phyloP scores from a whole-genome alignment of 2,888 invertebrate species.

The Lasioglossum marginatum region DNA sequence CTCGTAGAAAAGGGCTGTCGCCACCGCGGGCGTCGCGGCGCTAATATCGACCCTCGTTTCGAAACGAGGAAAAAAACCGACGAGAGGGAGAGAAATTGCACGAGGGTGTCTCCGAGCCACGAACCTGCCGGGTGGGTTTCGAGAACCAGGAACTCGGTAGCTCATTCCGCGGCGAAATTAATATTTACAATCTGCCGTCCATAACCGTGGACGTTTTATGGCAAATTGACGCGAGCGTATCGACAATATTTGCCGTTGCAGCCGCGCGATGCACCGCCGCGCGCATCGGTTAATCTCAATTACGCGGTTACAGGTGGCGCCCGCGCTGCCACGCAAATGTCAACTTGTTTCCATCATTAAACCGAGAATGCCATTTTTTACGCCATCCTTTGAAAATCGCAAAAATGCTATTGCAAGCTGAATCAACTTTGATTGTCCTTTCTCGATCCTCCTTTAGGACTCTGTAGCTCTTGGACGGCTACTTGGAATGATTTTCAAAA shows the following conservation, averaged over 20 bases:
- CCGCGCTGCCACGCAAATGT: not conserved
- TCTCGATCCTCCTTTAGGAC: not conserved
- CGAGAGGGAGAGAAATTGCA: slow-evolving; percentile 3
- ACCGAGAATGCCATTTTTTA: not conserved
- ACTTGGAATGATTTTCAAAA: not conserved
- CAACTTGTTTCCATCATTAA: slow-evolving; percentile 8
- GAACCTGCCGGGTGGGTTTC: slow-evolving; percentile 26
- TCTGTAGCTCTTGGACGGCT: not conserved
- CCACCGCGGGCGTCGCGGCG: slow-evolving; percentile 40
- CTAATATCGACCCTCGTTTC: slow-evolving; percentile 50
- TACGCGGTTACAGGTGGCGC: slow-evolving; percentile 43
- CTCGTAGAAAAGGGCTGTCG: slow-evolving; percentile 18
- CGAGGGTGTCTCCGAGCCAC: slow-evolving; percentile 14
- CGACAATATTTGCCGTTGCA: slow-evolving; percentile 34
- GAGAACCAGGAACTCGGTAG: not conserved
- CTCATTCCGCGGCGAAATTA: slow-evolving; percentile 41
- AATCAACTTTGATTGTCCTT: not conserved
- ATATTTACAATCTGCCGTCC: slow-evolving; percentile 51
- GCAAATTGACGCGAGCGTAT: slow-evolving; percentile 41
- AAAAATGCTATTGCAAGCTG: not conserved
- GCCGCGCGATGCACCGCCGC: slow-evolving; percentile 20
- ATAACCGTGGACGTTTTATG: slow-evolving; percentile 43
- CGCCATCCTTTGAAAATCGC: not conserved
- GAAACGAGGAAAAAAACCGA: not conserved
- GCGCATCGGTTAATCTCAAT: slow-evolving; percentile 61